Conservation (phyloP, 37 sponge, comb jelly and placozoan genomes). For the Spongilla lacustris region DNA sequence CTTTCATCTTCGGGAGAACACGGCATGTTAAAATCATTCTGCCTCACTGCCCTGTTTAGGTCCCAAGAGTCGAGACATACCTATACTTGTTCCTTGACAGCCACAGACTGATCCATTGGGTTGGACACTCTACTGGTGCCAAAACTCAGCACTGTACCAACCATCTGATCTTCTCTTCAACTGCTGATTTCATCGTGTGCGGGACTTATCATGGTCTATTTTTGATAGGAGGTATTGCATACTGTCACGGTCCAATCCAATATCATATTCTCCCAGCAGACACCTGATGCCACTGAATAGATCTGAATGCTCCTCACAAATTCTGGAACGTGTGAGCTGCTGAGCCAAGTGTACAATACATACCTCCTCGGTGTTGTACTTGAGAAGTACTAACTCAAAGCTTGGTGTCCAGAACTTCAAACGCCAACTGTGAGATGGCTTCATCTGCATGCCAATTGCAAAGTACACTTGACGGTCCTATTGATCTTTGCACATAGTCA, state of each 20-base stretch:
- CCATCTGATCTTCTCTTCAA: background rate
- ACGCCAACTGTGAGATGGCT: no score
- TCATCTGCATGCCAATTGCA: no score
- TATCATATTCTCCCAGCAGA: no score
- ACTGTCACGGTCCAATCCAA: no score
- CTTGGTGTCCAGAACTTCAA: no score
- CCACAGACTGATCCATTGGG: constrained; percentile 41
- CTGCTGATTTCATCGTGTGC: constrained; percentile 3
- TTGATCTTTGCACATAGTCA: no score
- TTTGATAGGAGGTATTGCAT: constrained; percentile 7
- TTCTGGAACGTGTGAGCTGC: no score
- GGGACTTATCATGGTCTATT: constrained; percentile 8
- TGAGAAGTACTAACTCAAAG: background rate
- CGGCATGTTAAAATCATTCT: constrained; percentile 24
- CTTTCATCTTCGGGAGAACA: constrained; percentile 9
- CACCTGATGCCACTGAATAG: no score
- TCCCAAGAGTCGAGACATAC: constrained; percentile 48
- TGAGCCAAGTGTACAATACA: no score
- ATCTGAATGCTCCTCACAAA: no score
- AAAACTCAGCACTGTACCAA: constrained; percentile 16
- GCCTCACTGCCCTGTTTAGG: constrained; percentile 48
- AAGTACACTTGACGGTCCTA: no score
- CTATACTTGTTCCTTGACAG: constrained; percentile 18
- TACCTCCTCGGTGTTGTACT: background rate
- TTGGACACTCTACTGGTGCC: constrained; percentile 35